A percentile compares a stretch with the other conserved stretches of the same genome.
Conservation (phyloP, 2,888 invertebrate species). For the Catocala nupta region DNA sequence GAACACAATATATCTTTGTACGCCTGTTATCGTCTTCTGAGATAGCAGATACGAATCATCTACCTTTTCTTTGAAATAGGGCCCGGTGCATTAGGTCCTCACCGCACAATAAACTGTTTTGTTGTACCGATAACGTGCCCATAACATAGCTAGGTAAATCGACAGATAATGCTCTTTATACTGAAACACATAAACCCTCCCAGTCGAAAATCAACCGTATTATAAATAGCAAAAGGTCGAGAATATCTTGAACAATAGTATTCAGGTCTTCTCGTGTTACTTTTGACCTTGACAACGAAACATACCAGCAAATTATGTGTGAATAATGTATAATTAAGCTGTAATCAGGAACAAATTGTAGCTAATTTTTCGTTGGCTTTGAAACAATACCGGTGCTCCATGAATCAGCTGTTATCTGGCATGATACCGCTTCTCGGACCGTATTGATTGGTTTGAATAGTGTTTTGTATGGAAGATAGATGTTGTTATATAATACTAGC, state of each 20-base stretch:
- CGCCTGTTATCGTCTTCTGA: too few relatives aligned
- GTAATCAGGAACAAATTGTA: slow-evolving; percentile 18
- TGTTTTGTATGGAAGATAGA: background rate
- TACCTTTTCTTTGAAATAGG: too few relatives aligned
- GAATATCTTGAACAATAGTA: background rate
- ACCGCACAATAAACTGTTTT: background rate
- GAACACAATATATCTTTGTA: too few relatives aligned
- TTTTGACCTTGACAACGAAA: slow-evolving; percentile 20
- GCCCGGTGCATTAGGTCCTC: background rate
- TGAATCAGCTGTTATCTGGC: slow-evolving; percentile 9
- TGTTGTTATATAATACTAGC: too few relatives aligned
- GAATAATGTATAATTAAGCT: slow-evolving; percentile 27
- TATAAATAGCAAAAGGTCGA: background rate
- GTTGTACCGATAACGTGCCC: background rate
- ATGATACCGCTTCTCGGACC: background rate
- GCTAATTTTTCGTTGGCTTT: slow-evolving; percentile 12
- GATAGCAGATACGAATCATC: too few relatives aligned
- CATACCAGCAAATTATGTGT: slow-evolving; percentile 22
- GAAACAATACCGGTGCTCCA: slow-evolving; percentile 17
- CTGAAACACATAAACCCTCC: background rate
- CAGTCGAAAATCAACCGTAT: background rate
- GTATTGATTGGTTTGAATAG: background rate
- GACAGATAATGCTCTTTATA: background rate
- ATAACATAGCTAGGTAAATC: background rate
- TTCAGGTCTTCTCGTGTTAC: background rate